Evolutionary conservation across 2,113 vertebrate species (phyloP).

Genomic region (Seriola quinqueradiata): DNA sequence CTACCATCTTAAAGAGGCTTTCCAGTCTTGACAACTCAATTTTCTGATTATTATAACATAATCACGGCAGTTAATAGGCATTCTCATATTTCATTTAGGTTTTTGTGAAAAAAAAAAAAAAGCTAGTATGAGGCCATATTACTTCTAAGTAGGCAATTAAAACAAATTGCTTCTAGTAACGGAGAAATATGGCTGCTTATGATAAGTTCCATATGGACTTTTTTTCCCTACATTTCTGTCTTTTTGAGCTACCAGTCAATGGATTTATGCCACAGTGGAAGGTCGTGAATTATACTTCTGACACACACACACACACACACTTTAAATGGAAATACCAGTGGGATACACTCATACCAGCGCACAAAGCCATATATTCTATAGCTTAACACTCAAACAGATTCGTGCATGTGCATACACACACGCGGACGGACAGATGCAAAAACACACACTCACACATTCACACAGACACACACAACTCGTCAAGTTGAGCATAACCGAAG

Average conservation of each 20-base stretch:
- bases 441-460: not conserved
- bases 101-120: slow-evolving; percentile 50
- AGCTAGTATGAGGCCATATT: slow-evolving; percentile 64
- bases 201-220: slow-evolving; percentile 77
- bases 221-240: slow-evolving; percentile 47
- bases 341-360: not conserved
- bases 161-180: slow-evolving; percentile 76
- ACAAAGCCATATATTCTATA: slow-evolving; percentile 19
- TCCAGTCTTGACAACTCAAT: slow-evolving; percentile 66
- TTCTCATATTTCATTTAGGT: slow-evolving; percentile 75
- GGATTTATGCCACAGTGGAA: slow-evolving; percentile 40
- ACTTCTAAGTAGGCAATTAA: slow-evolving; percentile 80
- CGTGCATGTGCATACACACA: not conserved
- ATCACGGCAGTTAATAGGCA: slow-evolving; percentile 68
- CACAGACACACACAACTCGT: slow-evolving; percentile 8
- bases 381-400: not conserved
- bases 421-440: slow-evolving; percentile 1
- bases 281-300: slow-evolving; percentile 45
- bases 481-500: slow-evolving; percentile 58
- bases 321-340: slow-evolving; percentile 48
- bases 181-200: slow-evolving; percentile 70
- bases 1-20: slow-evolving; percentile 53
- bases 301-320: not conserved
- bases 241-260: slow-evolving; percentile 43
- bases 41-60: slow-evolving; percentile 75